Evolutionary conservation across 2,888 invertebrate genomes (phyloP).

Genomic region (Priocnemis perturbator): DNA sequence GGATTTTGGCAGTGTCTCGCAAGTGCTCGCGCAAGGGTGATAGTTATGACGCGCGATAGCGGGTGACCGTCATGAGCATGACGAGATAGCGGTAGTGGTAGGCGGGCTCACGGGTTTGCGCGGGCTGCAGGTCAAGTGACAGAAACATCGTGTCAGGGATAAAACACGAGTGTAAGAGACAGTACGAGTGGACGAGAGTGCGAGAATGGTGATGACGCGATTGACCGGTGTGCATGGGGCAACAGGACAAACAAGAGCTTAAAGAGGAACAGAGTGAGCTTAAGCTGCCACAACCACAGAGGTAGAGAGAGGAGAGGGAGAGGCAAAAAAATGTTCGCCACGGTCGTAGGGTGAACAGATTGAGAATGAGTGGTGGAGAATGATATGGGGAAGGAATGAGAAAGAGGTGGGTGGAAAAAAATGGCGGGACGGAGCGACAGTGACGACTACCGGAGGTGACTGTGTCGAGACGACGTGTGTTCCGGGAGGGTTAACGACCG

Average conservation of each 20-base stretch:
- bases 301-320: no score
- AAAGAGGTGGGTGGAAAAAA: not conserved
- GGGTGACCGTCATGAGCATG: not conserved
- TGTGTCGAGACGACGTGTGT: no score
- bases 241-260: no score
- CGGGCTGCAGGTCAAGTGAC: not conserved
- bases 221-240: not conserved
- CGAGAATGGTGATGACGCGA: not conserved
- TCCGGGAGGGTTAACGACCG: constrained; percentile 53
- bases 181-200: not conserved
- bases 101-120: not conserved
- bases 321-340: no score
- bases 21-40: not conserved
- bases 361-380: no score
- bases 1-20: constrained; percentile 45
- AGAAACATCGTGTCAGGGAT: not conserved
- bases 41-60: not conserved
- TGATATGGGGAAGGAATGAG: no score
- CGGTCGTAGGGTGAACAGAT: no score
- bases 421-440: not conserved
- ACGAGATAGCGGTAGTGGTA: not conserved
- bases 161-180: no score
- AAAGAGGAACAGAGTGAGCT: no score
- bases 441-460: constrained; percentile 4
- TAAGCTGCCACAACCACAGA: no score